These are phyloP conservation scores for Macrotis lagotis DNA, from an alignment of 2,113 vertebrate genomes.

Conservation along the genomic window DNA sequence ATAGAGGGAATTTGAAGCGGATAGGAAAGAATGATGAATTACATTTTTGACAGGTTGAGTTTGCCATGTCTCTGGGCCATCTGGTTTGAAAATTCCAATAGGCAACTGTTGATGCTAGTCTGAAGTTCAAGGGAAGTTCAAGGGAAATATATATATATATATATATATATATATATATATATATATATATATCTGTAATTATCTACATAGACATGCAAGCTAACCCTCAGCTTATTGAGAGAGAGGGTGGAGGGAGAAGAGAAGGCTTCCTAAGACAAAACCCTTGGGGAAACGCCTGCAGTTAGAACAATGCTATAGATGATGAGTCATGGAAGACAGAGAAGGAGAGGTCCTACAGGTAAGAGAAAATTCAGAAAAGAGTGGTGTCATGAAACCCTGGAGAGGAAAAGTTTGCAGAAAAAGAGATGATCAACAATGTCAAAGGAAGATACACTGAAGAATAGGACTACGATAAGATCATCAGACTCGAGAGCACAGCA, in stretches of 20 bases:
- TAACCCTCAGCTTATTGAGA: too few species aligned
- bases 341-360: not conserved
- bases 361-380: not conserved
- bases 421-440: not conserved
- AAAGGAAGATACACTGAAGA: not conserved
- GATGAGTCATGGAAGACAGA: not conserved
- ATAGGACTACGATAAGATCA: too few species aligned
- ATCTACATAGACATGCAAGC: too few species aligned
- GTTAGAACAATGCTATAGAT: not conserved
- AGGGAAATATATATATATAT: too few species aligned
- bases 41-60: not conserved
- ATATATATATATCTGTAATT: too few species aligned
- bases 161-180: too few species aligned
- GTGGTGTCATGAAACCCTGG: not conserved
- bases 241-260: too few species aligned
- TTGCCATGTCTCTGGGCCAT: not conserved
- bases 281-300: not conserved
- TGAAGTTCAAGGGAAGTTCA: not conserved
- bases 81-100: not conserved
- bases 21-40: not conserved
- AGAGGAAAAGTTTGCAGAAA: not conserved
- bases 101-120: not conserved
- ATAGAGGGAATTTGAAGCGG: not conserved
- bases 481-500: too few species aligned
- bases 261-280: not conserved